These are phyloP conservation scores for Nematolebias whitei DNA, from an alignment of 2,113 vertebrate genomes.

Conservation along the genomic window DNA sequence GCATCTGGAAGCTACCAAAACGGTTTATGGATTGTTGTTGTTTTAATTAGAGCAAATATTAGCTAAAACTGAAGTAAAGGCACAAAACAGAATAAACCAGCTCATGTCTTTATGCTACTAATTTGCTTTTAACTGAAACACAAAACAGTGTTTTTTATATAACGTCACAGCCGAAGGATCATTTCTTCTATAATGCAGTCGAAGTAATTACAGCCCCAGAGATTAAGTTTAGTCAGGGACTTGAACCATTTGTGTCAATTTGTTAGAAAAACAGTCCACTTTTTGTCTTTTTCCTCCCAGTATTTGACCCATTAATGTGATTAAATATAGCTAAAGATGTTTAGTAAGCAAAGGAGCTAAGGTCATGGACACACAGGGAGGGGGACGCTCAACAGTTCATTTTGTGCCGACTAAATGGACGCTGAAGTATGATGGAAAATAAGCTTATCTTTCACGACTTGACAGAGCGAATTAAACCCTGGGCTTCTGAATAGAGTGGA, in stretches of 20 bases:
- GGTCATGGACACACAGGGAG: slow-evolving; percentile 18
- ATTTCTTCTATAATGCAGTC: slow-evolving; percentile 3
- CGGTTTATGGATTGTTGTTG: background rate
- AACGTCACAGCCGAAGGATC: background rate
- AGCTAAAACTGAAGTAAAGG: background rate
- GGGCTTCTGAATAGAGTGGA: slow-evolving; percentile 19
- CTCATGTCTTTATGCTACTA: background rate
- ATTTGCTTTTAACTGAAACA: slow-evolving; percentile 11
- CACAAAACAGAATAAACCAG: background rate
- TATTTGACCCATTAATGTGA: slow-evolving; percentile 7
- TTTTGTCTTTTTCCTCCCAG: slow-evolving; percentile 22
- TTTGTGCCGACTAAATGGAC: slow-evolving; percentile 42
- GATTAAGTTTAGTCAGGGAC: slow-evolving; percentile 4
- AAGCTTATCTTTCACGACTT: slow-evolving; percentile 44
- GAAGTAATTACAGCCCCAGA: background rate
- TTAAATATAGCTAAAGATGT: slow-evolving; percentile 20
- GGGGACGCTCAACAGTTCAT: slow-evolving; percentile 20
- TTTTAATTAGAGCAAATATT: background rate
- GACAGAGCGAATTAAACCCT: slow-evolving; percentile 45
- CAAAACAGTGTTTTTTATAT: slow-evolving; percentile 1
- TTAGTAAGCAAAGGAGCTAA: background rate
- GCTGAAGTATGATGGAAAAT: slow-evolving; percentile 28
- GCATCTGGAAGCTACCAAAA: background rate
- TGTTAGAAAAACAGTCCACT: slow-evolving; percentile 11
- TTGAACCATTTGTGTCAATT: slow-evolving; percentile 9